Evolutionary conservation across 2,113 vertebrate genomes (phyloP), one percentile per base, ranked within the genome.

Genomic region (Callorhinus ursinus): DNA sequence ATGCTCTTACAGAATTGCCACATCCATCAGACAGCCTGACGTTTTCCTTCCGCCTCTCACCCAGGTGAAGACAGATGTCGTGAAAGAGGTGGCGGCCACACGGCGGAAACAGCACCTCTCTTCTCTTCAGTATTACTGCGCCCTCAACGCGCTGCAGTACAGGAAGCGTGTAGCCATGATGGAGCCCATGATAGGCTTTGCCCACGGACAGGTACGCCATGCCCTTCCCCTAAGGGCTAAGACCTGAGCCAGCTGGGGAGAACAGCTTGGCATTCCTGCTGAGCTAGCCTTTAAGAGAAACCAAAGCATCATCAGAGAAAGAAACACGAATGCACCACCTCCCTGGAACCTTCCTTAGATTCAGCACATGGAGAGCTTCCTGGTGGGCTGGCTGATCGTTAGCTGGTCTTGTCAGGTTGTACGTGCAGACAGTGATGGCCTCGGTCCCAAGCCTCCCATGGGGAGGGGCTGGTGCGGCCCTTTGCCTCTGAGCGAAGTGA

Each of bases 31-130:
- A 67, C 18, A 19, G 14, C 88, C 15, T 61, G 49, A 77, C 10
- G 3, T 42, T 21, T 59, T 11, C 91, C 63, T 94, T 57, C 39
- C 0, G 0, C 80, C 96, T 85, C 89, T 94, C 94, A 7, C 93
- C 36, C 98, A 99, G 99, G 97, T 99, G 93, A 99, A 99, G 98
- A 95, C 98, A 0, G 99, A 99, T 97, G 97, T 99, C 28, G 99
- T 99, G 87, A 99, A 99, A 92, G 99, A 99, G 98, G 99, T 99
- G 97, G 99, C 99, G 0, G 99, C 99, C 57, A 99, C 99, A 1
- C 98, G 99, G 74, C 99, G 99, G 98, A 99, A 99, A 96, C 99
- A 99, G 98, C 99, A 99, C 97, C 99, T 99, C 81, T 99, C 99
- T 5, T 99, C 99, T 4, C 98, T 99, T 84, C 99, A 99, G 91